Percentiles rank a stretch among this genome's conserved stretches.
These are phyloP conservation scores for Papilio helenus DNA, from an alignment of 1,140 invertebrate genomes.

Conservation along the genomic window DNA sequence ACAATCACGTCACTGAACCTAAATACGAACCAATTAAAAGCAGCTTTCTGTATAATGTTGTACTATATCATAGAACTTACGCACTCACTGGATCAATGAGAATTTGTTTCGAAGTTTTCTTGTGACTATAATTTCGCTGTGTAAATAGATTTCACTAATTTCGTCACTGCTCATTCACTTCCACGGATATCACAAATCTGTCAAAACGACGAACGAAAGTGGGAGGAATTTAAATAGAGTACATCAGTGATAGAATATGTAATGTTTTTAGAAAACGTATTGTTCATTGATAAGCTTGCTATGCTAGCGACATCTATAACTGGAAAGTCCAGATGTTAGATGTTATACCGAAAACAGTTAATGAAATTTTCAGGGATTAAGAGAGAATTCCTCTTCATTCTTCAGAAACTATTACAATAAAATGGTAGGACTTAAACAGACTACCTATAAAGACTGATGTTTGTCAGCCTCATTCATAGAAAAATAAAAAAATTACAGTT, in stretches of 20 bases:
- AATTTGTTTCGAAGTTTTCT: conserved; percentile 45
- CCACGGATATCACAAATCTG: conserved; percentile 35
- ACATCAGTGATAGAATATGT: conserved; percentile 10
- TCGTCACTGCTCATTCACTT: conserved; percentile 50
- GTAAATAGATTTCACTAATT: conserved; percentile 62
- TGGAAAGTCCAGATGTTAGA: not conserved
- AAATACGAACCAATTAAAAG: conserved; percentile 57
- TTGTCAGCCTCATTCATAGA: no score
- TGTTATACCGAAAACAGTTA: not conserved
- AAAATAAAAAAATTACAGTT: no score
- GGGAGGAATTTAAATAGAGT: conserved; percentile 23
- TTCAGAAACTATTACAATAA: no score
- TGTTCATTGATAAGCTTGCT: conserved; percentile 18
- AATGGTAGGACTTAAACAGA: no score
- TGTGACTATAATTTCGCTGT: conserved; percentile 47
- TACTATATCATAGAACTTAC: conserved; percentile 57
- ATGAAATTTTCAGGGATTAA: not conserved
- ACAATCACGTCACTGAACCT: conserved; percentile 80
- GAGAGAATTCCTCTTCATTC: not conserved
- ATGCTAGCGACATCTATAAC: conserved; percentile 4
- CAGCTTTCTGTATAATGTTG: conserved; percentile 44
- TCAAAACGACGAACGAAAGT: conserved; percentile 34
- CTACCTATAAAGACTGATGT: no score
- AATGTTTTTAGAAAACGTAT: not conserved
- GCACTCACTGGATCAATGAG: conserved; percentile 45